Conservation (phyloP, 1,140 invertebrate species). For the Apis dorsata region DNA sequence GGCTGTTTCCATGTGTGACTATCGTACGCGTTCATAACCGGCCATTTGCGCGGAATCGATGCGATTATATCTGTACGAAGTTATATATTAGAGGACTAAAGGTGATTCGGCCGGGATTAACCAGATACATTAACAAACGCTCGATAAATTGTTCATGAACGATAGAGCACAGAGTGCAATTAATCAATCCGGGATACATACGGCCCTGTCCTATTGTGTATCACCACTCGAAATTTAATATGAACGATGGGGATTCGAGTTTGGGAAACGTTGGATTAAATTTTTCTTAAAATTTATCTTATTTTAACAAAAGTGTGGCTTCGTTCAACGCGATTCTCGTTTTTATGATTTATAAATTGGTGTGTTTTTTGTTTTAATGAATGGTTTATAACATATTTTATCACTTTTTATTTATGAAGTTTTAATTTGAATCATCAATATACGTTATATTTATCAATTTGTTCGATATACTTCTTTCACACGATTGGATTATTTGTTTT, state of each 20-base stretch:
- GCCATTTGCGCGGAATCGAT: not conserved
- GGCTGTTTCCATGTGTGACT: not conserved
- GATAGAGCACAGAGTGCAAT: not conserved
- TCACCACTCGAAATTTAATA: not conserved
- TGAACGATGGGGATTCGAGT: not conserved
- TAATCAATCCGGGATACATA: not conserved
- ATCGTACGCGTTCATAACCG: not conserved
- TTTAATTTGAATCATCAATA: no score
- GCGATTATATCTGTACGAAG: slow-evolving; percentile 3
- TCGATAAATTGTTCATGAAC: slow-evolving; percentile 13
- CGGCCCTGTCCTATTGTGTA: not conserved
- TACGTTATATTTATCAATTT: no score
- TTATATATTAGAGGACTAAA: slow-evolving; percentile 3
- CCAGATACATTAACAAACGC: slow-evolving; percentile 7
- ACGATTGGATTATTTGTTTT: no score
- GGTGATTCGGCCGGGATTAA: slow-evolving; percentile 7
- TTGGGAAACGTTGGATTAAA: not conserved
- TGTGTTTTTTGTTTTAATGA: no score
- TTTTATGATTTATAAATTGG: no score
- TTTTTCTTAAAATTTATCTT: no score
- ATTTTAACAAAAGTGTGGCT: no score
- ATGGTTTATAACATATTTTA: no score
- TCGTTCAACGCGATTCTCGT: no score
- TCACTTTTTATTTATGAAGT: no score
- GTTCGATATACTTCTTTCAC: no score